These are phyloP conservation scores for Pantherophis guttatus DNA, from an alignment of 2,113 vertebrate species.

Conservation along the genomic window DNA sequence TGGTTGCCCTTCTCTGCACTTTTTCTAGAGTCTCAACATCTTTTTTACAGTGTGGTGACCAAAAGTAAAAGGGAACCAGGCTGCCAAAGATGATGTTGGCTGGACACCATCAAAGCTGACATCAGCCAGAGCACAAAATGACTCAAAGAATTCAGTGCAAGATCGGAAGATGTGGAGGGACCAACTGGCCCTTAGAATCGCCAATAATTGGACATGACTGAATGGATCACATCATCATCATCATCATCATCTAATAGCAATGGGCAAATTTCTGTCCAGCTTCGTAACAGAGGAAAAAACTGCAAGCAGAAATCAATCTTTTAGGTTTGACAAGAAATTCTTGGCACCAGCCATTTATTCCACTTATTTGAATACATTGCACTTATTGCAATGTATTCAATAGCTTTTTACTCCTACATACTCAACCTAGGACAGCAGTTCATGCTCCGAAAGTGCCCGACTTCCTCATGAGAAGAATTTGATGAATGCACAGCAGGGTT, in stretches of 20 bases:
- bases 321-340: background rate
- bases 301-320: background rate
- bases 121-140: too few relatives aligned
- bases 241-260: background rate
- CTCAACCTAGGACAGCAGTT: background rate
- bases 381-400: background rate
- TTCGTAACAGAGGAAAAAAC: background rate
- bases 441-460: background rate
- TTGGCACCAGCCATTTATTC: background rate
- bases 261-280: background rate
- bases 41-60: too few relatives aligned
- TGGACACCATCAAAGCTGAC: too few relatives aligned
- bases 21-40: too few relatives aligned
- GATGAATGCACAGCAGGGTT: background rate
- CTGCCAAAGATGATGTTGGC: fast-evolving
- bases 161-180: too few relatives aligned
- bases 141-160: too few relatives aligned
- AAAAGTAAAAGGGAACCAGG: too few relatives aligned
- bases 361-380: too few relatives aligned
- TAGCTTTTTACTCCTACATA: background rate
- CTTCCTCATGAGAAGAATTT: background rate
- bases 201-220: too few relatives aligned
- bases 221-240: too few relatives aligned
- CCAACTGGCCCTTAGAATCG: too few relatives aligned
- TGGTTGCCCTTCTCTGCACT: too few relatives aligned